Conservation (phyloP, 1,140 invertebrate species). For the Doryteuthis pealeii region DNA sequence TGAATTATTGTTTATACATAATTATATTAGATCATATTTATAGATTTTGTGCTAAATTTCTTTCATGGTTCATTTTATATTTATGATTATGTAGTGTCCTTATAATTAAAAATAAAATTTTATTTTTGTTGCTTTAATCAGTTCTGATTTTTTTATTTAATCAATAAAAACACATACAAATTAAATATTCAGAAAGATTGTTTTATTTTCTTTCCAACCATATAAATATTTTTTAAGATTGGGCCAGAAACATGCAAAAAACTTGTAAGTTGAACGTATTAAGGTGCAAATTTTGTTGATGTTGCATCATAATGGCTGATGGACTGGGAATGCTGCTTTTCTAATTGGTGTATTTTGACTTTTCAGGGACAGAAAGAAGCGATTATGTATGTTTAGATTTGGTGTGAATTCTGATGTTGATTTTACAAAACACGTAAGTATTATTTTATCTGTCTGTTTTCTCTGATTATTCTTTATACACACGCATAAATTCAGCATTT, state of each 20-base stretch:
- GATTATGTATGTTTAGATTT: conserved; percentile 90
- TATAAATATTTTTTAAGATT: too few relatives aligned
- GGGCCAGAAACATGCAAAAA: background rate
- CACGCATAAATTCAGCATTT: background rate
- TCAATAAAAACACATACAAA: too few relatives aligned
- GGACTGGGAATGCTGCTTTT: background rate
- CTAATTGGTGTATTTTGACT: conserved; percentile 9
- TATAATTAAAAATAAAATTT: too few relatives aligned
- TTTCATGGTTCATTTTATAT: too few relatives aligned
- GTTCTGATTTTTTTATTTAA: too few relatives aligned
- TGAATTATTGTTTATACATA: too few relatives aligned
- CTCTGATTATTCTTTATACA: background rate
- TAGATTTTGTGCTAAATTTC: too few relatives aligned
- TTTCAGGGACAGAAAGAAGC: conserved; percentile 71
- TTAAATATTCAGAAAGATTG: too few relatives aligned
- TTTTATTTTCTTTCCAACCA: background rate
- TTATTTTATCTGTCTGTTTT: background rate
- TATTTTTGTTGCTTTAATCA: too few relatives aligned
- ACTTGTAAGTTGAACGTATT: background rate
- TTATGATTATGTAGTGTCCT: too few relatives aligned
- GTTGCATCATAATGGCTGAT: background rate
- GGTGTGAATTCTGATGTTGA: conserved; percentile 85
- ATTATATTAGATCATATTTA: too few relatives aligned
- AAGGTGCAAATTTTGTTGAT: background rate
- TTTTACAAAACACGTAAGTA: conserved; percentile 74